Percentiles rank a stretch among this genome's conserved stretches.
Conservation (phyloP, 92 coral and sea anemone species). For the Phenganax stokvisi region DNA sequence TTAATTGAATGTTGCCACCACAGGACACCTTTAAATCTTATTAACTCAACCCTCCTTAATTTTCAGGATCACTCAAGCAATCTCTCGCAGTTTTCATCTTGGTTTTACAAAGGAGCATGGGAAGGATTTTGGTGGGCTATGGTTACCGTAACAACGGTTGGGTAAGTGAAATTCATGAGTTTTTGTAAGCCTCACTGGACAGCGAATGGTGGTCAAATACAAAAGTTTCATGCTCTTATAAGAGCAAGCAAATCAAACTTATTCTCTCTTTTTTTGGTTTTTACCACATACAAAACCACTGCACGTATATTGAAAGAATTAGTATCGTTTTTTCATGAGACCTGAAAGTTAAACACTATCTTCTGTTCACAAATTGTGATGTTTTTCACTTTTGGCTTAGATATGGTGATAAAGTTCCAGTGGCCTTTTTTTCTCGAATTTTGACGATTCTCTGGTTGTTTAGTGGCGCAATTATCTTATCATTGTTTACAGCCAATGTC, state of each 20-base stretch:
- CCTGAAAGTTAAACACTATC: too few relatives aligned
- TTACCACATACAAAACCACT: too few relatives aligned
- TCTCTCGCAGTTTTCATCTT: slow-evolving; percentile 50
- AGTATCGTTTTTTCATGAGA: too few relatives aligned
- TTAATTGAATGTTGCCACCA: too few relatives aligned
- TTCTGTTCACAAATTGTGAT: neutral
- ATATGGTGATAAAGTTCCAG: slow-evolving; percentile 58
- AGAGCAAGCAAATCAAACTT: too few relatives aligned
- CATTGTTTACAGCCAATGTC: slow-evolving; percentile 51
- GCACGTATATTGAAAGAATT: too few relatives aligned
- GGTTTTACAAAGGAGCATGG: slow-evolving; percentile 58
- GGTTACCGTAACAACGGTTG: slow-evolving; percentile 81
- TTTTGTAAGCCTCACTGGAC: too few relatives aligned
- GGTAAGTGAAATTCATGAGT: slow-evolving; percentile 43
- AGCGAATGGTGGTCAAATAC: too few relatives aligned
- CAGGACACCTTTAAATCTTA: neutral
- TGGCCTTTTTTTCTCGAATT: slow-evolving; percentile 42
- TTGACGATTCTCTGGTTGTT: slow-evolving; percentile 53
- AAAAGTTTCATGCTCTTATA: too few relatives aligned
- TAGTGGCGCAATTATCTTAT: slow-evolving; percentile 49
- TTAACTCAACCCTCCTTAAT: neutral
- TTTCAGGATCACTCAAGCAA: slow-evolving; percentile 54
- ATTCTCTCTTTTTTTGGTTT: too few relatives aligned
- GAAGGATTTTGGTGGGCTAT: slow-evolving; percentile 84
- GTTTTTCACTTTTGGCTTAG: slow-evolving; percentile 6